Base-by-base conservation (phyloP, 2,888 invertebrate genomes). In the Agonopterix subpropinquella region DNA sequence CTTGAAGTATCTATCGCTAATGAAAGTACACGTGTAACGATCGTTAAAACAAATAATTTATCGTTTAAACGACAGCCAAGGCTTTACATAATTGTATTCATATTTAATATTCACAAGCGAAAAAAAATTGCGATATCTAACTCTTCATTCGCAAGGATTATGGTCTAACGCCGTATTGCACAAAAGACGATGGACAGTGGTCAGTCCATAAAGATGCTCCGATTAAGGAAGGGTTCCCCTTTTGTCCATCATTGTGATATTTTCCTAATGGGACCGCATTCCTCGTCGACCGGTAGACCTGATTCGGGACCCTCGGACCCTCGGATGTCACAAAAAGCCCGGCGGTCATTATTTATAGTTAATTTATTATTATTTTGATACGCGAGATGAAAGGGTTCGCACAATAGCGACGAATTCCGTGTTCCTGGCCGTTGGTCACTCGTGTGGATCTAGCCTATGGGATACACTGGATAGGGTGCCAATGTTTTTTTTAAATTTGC, bases 321-420 rank as follows among this genome's bases (percentile, higher is more conserved):
- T 69, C 62, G 62, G 57, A 52, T 57, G 57, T 56, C 57, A 59
- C 59, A 57, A 56, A 59, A 64, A 60, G 59, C 60, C 68, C 62
- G 64, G 57, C 56, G 65, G 61, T 70, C 76, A 84, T 83, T 81
- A 85, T 85, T 84, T 85, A 83, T 80, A 80, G 70, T 82, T 82
- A 84, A 85, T 86, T 84, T 83, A 85, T 85, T 86, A 85, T 86
- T 86, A 87, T 86, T 86, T 85, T 83, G 84, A 87, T 86, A 84
- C 76, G 76, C 61, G 77, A 74, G 80, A 79, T 81, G 80, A 85
- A 83, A 82, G 86, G 86, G 85, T 80, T 72, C 57, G 54, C 63
- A 80, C 77, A 79, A 81, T 76, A 39, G 58, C 67, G 57, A 56
- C 56, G 64, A 67, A 77, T 82, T 82, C 84, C 82, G 80, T 73